A percentile compares a stretch with the other conserved stretches of the same genome.
Evolutionary conservation across 2,797 vertebrate species (phyloP).

Genomic region (Tragopan temminckii): DNA sequence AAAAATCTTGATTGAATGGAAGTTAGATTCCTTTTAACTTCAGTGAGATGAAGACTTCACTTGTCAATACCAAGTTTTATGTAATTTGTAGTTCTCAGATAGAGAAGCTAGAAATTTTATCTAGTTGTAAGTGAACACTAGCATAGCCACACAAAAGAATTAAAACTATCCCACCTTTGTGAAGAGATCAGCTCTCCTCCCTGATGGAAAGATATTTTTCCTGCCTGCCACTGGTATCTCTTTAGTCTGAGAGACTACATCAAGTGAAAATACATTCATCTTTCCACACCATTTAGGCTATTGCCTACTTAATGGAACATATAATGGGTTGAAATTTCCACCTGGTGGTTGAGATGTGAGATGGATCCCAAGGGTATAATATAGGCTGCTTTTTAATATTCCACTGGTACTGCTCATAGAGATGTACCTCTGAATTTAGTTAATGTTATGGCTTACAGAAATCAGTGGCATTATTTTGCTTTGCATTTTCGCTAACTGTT

Average conservation of each 20-base stretch:
- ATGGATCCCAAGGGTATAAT: constrained; percentile 71
- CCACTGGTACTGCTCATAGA: constrained; percentile 38
- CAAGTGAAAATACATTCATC: constrained; percentile 59
- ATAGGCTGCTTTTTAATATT: constrained; percentile 74
- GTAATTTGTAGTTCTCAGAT: neutral
- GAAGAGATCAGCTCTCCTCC: neutral
- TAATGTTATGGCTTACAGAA: constrained; percentile 58
- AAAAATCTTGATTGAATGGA: neutral
- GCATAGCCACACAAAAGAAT: neutral
- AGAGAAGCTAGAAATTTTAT: neutral
- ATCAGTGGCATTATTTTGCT: constrained; percentile 56
- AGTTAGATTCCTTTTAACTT: neutral
- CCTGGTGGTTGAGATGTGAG: constrained; percentile 78
- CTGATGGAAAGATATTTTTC: neutral
- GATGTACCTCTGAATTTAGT: constrained; percentile 54
- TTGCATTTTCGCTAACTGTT: constrained; percentile 28
- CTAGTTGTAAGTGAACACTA: neutral
- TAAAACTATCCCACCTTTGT: neutral
- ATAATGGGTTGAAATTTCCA: constrained; percentile 84
- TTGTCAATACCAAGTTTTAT: neutral
- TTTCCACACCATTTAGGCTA: constrained; percentile 76
- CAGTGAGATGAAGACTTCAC: neutral
- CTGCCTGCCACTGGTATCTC: neutral
- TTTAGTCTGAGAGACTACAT: constrained; percentile 18
- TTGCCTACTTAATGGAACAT: constrained; percentile 85